Conservation (phyloP, 2,113 vertebrate species). For the Monarcha castaneiventris region DNA sequence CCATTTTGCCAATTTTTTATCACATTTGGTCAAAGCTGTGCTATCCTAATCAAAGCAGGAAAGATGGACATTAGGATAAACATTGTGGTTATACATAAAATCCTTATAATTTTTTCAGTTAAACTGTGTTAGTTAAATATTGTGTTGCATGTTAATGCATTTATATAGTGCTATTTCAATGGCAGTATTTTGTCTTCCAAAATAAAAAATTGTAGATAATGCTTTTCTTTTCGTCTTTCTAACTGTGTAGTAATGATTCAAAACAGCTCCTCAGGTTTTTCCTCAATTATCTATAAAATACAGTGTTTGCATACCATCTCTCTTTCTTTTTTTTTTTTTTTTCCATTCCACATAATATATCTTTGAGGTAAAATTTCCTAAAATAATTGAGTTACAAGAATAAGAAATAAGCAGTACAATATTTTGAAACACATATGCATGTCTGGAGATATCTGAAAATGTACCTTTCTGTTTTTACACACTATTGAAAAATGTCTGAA, state of each 20-base stretch:
- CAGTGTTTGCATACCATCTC: background rate
- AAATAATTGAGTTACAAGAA: background rate
- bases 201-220: background rate
- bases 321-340: background rate
- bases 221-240: background rate
- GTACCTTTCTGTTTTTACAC: background rate
- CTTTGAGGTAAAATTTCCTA: background rate
- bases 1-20: background rate
- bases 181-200: background rate
- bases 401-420: background rate
- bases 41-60: background rate
- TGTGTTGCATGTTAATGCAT: background rate
- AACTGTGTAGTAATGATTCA: background rate
- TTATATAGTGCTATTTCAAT: background rate
- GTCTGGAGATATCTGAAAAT: background rate
- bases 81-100: background rate
- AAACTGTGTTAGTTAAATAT: background rate
- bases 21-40: rapidly evolving
- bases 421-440: background rate
- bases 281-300: background rate
- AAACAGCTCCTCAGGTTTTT: rapidly evolving
- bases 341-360: background rate
- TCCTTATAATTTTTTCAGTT: background rate
- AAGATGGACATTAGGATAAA: background rate
- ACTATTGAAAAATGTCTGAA: background rate